A percentile compares a stretch with the other conserved stretches of the same genome.
These are phyloP conservation scores for Adelosebastes latens DNA, from an alignment of 2,797 vertebrate genomes.

Conservation along the genomic window DNA sequence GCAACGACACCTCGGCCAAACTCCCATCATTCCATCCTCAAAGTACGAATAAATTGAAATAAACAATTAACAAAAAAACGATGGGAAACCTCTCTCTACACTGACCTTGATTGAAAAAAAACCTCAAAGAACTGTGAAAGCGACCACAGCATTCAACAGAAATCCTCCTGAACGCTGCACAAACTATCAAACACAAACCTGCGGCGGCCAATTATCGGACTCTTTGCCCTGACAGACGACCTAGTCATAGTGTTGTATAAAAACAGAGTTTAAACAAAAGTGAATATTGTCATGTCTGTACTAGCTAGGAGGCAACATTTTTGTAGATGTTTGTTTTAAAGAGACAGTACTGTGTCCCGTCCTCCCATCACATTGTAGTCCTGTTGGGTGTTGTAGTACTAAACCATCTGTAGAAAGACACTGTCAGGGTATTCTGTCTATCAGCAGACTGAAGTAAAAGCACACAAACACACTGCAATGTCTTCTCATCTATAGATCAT, in stretches of 20 bases:
- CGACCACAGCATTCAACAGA: conserved; percentile 68
- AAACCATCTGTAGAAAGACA: conserved; percentile 26
- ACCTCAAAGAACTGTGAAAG: conserved; percentile 72
- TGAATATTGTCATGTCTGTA: conserved; percentile 95
- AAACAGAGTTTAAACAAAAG: conserved; percentile 74
- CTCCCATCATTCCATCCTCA: conserved; percentile 75
- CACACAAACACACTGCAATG: conserved; percentile 59
- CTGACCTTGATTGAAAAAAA: conserved; percentile 65
- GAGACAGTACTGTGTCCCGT: conserved; percentile 92
- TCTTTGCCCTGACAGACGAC: conserved; percentile 88
- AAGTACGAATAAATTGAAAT: conserved; percentile 34
- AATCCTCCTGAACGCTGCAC: conserved; percentile 18
- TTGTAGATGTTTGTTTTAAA: conserved; percentile 94
- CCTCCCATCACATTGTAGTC: conserved; percentile 23
- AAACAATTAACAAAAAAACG: conserved; percentile 70
- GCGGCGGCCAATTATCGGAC: conserved; percentile 70
- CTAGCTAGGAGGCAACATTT: conserved; percentile 92
- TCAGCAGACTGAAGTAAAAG: conserved; percentile 45
- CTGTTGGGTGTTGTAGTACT: conserved; percentile 49
- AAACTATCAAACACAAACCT: not conserved
- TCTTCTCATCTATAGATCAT: conserved; percentile 25
- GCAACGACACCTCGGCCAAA: conserved; percentile 56
- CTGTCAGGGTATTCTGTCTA: conserved; percentile 23
- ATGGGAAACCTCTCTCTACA: conserved; percentile 79
- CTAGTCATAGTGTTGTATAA: conserved; percentile 93